A percentile compares a stretch with the other conserved stretches of the same genome.
phyloP scores from a whole-genome alignment of 2,113 vertebrate species.

The Oxyura jamaicensis region DNA sequence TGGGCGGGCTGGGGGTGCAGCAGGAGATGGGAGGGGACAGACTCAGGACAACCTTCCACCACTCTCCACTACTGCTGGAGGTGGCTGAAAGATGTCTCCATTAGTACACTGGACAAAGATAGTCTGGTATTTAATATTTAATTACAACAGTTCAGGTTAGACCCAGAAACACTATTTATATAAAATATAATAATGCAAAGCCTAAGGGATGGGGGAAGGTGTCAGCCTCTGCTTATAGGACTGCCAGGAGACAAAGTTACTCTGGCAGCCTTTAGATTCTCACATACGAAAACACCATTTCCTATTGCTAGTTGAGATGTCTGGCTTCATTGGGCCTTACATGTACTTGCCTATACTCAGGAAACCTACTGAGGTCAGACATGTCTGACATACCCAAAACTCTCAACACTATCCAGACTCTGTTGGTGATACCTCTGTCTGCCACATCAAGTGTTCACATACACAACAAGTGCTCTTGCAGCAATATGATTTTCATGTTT shows the following conservation, averaged over 20 bases:
- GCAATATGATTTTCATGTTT: not conserved
- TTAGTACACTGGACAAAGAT: not conserved
- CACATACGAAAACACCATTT: not conserved
- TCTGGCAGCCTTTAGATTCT: not conserved
- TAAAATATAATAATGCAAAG: not conserved
- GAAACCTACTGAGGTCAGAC: not conserved
- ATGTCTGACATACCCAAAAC: not conserved
- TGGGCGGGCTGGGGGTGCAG: no score
- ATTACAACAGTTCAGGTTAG: not conserved
- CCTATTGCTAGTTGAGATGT: not conserved
- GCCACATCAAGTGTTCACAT: not conserved
- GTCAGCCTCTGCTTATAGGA: not conserved
- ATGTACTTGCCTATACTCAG: not conserved
- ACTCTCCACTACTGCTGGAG: not conserved
- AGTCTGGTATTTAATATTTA: not conserved
- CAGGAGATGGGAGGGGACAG: no score
- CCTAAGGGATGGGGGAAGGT: not conserved
- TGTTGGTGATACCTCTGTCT: not conserved
- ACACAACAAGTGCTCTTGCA: not conserved
- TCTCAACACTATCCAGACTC: not conserved
- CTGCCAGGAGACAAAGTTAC: not conserved
- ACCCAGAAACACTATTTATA: not conserved
- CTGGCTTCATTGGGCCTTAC: not conserved
- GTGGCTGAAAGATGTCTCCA: not conserved
- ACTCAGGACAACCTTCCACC: not conserved